Percentiles rank a stretch among this genome's conserved stretches.
These are phyloP conservation scores for Anastrepha ludens DNA, from an alignment of 1,140 invertebrate genomes.

Conservation along the genomic window DNA sequence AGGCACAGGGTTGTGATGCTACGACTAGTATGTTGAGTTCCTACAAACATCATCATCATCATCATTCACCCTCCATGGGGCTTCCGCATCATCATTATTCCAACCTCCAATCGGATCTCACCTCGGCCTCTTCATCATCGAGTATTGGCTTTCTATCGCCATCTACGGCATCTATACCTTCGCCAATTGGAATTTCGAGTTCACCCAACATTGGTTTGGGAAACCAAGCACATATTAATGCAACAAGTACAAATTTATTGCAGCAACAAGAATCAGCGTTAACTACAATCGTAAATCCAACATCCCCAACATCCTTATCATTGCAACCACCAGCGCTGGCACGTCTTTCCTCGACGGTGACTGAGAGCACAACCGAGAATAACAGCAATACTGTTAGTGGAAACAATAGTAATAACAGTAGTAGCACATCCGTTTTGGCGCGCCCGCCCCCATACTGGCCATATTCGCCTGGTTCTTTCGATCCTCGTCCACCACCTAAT, in stretches of 20 bases:
- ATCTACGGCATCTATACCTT: constrained; percentile 69
- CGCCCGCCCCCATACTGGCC: constrained; percentile 73
- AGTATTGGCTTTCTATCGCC: constrained; percentile 70
- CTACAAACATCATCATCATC: constrained; percentile 68
- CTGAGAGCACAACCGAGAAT: constrained; percentile 54
- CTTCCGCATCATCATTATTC: constrained; percentile 59
- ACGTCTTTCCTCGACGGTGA: constrained; percentile 56
- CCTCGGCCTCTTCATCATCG: constrained; percentile 64
- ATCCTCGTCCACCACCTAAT: constrained; percentile 72
- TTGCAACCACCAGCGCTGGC: background rate
- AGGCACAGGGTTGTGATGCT: constrained; percentile 77
- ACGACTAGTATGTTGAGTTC: constrained; percentile 68
- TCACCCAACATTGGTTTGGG: constrained; percentile 69
- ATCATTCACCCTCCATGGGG: constrained; percentile 51
- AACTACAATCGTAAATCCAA: constrained; percentile 2
- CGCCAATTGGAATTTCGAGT: constrained; percentile 66
- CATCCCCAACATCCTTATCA: constrained; percentile 5
- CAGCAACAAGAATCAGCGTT: constrained; percentile 21
- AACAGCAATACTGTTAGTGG: background rate
- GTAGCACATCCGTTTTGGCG: constrained; percentile 62
- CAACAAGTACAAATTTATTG: constrained; percentile 57
- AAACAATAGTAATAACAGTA: constrained; percentile 3
- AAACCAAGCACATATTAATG: constrained; percentile 55
- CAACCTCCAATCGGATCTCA: constrained; percentile 60
- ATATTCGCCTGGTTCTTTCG: constrained; percentile 70